These are phyloP conservation scores for Muntiacus muntjak DNA, from an alignment of 2,113 vertebrate genomes.

Conservation along the genomic window DNA sequence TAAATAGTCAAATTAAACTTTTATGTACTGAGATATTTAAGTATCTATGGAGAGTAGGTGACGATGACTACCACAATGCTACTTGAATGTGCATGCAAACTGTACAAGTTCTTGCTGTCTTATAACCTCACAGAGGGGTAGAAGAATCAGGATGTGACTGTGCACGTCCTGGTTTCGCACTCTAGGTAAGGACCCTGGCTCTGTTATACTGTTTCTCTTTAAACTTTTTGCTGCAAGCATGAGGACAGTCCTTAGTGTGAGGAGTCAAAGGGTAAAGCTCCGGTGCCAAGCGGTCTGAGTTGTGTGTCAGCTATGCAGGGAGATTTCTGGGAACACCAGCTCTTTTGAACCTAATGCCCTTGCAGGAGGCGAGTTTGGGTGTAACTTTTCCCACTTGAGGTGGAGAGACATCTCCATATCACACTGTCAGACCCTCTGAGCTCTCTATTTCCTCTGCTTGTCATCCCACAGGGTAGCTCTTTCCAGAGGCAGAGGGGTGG, in stretches of 20 bases:
- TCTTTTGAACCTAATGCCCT: background rate
- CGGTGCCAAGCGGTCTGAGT: background rate
- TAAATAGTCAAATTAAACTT: background rate
- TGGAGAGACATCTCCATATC: too few species aligned
- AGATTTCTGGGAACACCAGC: background rate
- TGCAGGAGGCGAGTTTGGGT: background rate
- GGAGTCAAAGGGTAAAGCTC: background rate
- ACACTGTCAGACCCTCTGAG: background rate
- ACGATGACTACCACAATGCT: background rate
- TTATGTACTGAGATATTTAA: background rate
- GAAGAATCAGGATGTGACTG: too few species aligned
- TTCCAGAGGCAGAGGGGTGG: background rate
- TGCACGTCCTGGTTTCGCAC: accelerated
- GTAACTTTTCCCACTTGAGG: background rate
- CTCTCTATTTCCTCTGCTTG: background rate
- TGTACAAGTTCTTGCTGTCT: background rate
- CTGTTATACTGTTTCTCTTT: background rate
- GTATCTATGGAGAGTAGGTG: background rate
- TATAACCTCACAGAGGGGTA: background rate
- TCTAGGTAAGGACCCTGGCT: background rate
- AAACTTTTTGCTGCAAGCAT: background rate
- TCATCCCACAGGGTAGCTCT: background rate
- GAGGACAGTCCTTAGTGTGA: background rate
- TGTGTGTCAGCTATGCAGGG: background rate
- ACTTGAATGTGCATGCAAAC: background rate